Conservation (phyloP, 2,888 invertebrate species). For the Merodon equestris region DNA sequence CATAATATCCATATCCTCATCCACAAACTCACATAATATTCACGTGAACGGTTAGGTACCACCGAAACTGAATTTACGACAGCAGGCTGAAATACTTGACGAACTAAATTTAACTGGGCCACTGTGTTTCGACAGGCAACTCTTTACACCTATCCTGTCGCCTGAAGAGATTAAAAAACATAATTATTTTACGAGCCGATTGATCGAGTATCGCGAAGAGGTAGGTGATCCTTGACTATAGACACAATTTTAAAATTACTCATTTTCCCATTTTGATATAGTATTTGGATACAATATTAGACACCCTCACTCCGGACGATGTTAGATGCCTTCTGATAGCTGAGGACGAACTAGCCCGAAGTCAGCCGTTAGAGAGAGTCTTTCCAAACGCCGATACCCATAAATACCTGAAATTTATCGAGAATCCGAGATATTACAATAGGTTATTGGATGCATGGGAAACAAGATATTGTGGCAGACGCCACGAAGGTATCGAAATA, state of each 20-base stretch:
- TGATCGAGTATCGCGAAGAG: slow-evolving; percentile 76
- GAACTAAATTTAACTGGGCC: slow-evolving; percentile 79
- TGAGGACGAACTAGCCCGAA: slow-evolving; percentile 91
- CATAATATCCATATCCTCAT: too few species aligned
- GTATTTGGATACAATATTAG: slow-evolving; percentile 89
- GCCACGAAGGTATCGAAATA: slow-evolving; percentile 80
- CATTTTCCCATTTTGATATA: slow-evolving; percentile 72
- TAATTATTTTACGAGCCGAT: slow-evolving; percentile 76
- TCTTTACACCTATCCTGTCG: slow-evolving; percentile 85
- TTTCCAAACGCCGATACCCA: slow-evolving; percentile 89
- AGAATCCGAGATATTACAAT: slow-evolving; percentile 93
- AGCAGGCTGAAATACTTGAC: slow-evolving; percentile 75
- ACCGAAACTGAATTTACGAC: slow-evolving; percentile 76
- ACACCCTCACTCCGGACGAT: slow-evolving; percentile 93
- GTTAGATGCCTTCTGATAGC: slow-evolving; percentile 90
- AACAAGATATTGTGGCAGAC: slow-evolving; percentile 82
- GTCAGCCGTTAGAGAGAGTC: slow-evolving; percentile 86
- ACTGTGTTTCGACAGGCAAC: slow-evolving; percentile 84
- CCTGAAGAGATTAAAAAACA: slow-evolving; percentile 84
- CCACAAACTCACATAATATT: neutral
- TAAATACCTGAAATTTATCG: slow-evolving; percentile 89
- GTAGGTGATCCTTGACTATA: slow-evolving; percentile 54
- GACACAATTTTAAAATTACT: neutral
- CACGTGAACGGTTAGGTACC: slow-evolving; percentile 72
- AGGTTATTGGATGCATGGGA: slow-evolving; percentile 96